Percentiles rank a stretch among this genome's conserved stretches.
Conservation (phyloP, 2,797 vertebrate species). For the Hirundo rustica region DNA sequence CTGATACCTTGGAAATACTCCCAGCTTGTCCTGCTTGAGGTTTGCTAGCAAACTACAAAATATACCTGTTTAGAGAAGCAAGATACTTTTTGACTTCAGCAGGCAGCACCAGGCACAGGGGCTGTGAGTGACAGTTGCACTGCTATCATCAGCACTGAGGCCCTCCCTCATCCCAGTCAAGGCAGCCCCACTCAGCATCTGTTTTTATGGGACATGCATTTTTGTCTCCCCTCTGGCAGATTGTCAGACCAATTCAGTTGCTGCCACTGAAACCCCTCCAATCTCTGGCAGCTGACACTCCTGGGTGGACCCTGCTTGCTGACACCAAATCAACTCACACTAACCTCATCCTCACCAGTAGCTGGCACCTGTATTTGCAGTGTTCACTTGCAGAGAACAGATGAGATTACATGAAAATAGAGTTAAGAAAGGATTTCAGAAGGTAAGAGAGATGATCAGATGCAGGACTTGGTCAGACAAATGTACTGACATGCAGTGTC, state of each 20-base stretch:
- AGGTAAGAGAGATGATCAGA: not conserved
- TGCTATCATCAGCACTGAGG: not conserved
- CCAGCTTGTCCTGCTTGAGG: not conserved
- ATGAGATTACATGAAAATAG: not conserved
- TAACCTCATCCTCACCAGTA: not conserved
- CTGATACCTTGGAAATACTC: not conserved
- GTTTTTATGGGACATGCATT: not conserved
- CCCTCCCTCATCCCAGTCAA: not conserved
- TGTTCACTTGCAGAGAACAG: not conserved
- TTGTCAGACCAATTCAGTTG: no score
- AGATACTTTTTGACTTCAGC: not conserved
- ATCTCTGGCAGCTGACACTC: not conserved
- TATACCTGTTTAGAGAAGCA: not conserved
- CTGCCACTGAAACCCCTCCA: not conserved
- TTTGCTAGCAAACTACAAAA: not conserved
- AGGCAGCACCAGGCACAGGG: not conserved
- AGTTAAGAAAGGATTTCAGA: not conserved
- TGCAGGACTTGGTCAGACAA: not conserved
- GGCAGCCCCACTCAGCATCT: rapidly evolving
- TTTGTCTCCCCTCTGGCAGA: not conserved
- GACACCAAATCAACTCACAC: not conserved
- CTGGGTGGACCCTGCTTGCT: not conserved
- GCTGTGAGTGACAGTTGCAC: not conserved
- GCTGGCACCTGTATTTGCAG: not conserved
- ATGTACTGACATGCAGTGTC: not conserved